Conservation (phyloP, 2,888 invertebrate genomes). For the Macroteleia sp. region DNA sequence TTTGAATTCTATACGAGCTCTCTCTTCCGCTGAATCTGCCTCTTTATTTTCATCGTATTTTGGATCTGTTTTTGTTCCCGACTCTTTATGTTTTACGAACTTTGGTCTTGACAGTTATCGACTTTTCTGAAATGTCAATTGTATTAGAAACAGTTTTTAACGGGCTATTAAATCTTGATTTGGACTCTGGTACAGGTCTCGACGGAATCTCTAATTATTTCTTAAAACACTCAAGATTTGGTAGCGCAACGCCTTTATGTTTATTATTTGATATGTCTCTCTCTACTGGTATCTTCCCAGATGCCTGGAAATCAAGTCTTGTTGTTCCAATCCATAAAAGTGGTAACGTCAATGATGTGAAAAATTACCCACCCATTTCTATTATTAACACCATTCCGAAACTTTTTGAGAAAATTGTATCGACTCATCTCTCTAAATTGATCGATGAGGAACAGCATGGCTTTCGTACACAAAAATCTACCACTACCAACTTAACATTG, state of each 20-base stretch:
- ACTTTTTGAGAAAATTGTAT: not conserved
- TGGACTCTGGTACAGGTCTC: not conserved
- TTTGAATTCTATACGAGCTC: not conserved
- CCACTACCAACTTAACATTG: not conserved
- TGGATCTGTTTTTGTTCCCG: not conserved
- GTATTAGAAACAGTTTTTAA: not conserved
- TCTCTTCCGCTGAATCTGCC: not conserved
- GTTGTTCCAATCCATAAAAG: slow-evolving; percentile 8
- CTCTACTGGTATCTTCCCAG: slow-evolving; percentile 5
- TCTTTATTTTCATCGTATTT: not conserved
- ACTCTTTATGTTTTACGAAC: no score
- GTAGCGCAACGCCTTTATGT: not conserved
- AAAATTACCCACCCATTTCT: slow-evolving; percentile 1
- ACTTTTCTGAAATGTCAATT: not conserved
- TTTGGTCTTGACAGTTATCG: not conserved
- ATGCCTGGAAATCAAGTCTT: slow-evolving; percentile 12
- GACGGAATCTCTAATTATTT: not conserved
- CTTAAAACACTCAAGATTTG: not conserved
- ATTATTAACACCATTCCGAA: not conserved
- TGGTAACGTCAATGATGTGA: not conserved
- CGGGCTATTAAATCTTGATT: not conserved
- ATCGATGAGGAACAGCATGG: not conserved
- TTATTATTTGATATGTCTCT: slow-evolving; percentile 11
- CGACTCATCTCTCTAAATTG: not conserved
- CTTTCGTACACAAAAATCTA: not conserved